phyloP scores from a whole-genome alignment of 2,888 invertebrate species.

The Macrophya annulata region DNA sequence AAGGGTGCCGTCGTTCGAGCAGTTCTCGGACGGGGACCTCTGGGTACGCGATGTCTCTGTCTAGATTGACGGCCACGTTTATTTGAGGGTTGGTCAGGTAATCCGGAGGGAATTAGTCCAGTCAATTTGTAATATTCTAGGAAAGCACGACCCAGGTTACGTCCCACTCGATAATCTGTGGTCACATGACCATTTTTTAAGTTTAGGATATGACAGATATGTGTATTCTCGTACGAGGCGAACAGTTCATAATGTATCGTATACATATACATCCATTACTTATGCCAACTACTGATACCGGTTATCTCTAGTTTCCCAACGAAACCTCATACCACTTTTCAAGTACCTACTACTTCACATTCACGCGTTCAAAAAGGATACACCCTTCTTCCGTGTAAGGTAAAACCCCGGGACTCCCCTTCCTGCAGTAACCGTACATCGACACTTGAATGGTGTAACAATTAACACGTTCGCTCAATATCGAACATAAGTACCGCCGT shows the following conservation, averaged over 20 bases:
- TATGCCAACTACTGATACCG: neutral
- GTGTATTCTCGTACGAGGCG: neutral
- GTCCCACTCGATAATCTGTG: slow-evolving; percentile 88
- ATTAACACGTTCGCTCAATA: slow-evolving; percentile 89
- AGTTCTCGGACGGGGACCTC: slow-evolving; percentile 74
- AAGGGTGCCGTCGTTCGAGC: slow-evolving; percentile 76
- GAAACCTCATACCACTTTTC: slow-evolving; percentile 20
- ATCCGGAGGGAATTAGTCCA: slow-evolving; percentile 83
- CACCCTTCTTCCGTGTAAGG: slow-evolving; percentile 97
- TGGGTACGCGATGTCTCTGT: slow-evolving; percentile 71
- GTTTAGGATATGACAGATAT: slow-evolving; percentile 63
- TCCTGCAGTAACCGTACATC: slow-evolving; percentile 92
- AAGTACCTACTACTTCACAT: neutral
- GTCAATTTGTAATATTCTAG: slow-evolving; percentile 91
- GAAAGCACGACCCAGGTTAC: slow-evolving; percentile 89
- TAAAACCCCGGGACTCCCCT: slow-evolving; percentile 86
- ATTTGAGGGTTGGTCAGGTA: slow-evolving; percentile 76
- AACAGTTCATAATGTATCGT: neutral
- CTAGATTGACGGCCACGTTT: slow-evolving; percentile 75
- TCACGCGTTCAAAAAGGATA: slow-evolving; percentile 85
- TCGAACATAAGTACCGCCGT: slow-evolving; percentile 89
- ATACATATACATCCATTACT: neutral
- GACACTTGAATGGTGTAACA: slow-evolving; percentile 96
- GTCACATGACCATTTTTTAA: slow-evolving; percentile 38
- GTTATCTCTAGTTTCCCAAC: neutral